phyloP scores from a whole-genome alignment of 2,888 invertebrate species.

The Augiades crinisus region DNA sequence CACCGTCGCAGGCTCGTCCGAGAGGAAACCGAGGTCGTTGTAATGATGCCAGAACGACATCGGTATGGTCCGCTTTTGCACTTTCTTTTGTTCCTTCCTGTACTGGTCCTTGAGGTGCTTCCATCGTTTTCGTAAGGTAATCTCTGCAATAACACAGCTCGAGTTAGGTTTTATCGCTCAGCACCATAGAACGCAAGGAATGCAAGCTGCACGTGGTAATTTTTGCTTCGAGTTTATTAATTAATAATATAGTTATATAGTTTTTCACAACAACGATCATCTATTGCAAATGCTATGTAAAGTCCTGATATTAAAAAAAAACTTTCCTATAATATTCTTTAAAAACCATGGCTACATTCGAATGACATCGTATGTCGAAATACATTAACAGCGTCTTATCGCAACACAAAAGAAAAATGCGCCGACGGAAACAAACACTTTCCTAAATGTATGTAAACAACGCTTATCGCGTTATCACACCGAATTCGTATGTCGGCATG shows the following conservation, averaged over 20 bases:
- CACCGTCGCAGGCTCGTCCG: conserved; percentile 27
- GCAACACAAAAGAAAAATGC: neutral
- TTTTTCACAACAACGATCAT: neutral
- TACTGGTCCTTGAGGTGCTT: conserved; percentile 43
- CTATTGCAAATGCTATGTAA: neutral
- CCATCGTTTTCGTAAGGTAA: conserved; percentile 38
- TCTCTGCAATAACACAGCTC: conserved; percentile 33
- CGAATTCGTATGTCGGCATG: conserved; percentile 8
- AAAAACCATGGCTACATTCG: no score
- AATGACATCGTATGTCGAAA: no score
- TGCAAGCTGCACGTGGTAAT: neutral
- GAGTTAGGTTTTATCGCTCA: neutral
- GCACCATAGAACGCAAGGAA: neutral
- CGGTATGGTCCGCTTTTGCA: conserved; percentile 18
- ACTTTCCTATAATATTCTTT: no score
- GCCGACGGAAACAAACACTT: neutral
- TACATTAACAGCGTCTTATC: neutral
- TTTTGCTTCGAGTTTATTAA: neutral
- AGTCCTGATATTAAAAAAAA: no score
- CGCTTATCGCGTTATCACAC: conserved; percentile 4
- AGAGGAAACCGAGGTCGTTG: conserved; percentile 36
- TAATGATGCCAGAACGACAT: conserved; percentile 37
- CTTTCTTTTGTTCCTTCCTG: conserved; percentile 41
- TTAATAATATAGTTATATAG: neutral
- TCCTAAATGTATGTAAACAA: conserved; percentile 5